A percentile compares a stretch with the other conserved stretches of the same genome.
Evolutionary conservation across 2,888 invertebrate genomes (phyloP).

Genomic region (Nephrotoma appendiculata): DNA sequence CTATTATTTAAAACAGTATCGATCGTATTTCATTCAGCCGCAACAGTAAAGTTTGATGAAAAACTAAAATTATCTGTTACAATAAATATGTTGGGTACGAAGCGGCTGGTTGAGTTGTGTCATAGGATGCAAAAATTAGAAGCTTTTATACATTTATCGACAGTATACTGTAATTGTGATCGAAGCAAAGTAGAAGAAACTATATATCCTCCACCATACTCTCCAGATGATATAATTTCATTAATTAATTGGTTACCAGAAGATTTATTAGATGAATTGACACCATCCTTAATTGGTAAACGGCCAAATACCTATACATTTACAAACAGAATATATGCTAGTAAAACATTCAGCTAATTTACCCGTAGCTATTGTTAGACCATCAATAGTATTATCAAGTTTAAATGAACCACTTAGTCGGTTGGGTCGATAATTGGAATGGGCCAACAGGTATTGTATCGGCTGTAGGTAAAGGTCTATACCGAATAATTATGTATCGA

Average conservation of each 20-base stretch:
- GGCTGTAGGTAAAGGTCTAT: constrained; percentile 60
- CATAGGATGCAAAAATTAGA: constrained; percentile 77
- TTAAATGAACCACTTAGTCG: constrained; percentile 66
- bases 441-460: constrained; percentile 80
- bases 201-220: constrained; percentile 70
- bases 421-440: constrained; percentile 97
- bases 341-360: constrained; percentile 66
- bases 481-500: constrained; percentile 77
- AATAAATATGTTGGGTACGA: constrained; percentile 91
- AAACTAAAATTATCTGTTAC: constrained; percentile 87
- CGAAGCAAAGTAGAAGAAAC: constrained; percentile 71
- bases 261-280: constrained; percentile 57
- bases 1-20: constrained; percentile 56
- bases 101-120: constrained; percentile 80
- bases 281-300: constrained; percentile 45
- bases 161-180: constrained; percentile 97
- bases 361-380: constrained; percentile 87
- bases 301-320: constrained; percentile 96
- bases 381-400: constrained; percentile 80
- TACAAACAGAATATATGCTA: constrained; percentile 89
- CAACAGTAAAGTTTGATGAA: constrained; percentile 96
- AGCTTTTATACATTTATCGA: constrained; percentile 81
- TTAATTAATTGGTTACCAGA: constrained; percentile 70
- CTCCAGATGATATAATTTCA: constrained; percentile 57
- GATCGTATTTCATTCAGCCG: constrained; percentile 94